A percentile compares a stretch with the other conserved stretches of the same genome.
phyloP scores from a whole-genome alignment of 2,888 invertebrate species.

The Rhogogaster chlorosoma region DNA sequence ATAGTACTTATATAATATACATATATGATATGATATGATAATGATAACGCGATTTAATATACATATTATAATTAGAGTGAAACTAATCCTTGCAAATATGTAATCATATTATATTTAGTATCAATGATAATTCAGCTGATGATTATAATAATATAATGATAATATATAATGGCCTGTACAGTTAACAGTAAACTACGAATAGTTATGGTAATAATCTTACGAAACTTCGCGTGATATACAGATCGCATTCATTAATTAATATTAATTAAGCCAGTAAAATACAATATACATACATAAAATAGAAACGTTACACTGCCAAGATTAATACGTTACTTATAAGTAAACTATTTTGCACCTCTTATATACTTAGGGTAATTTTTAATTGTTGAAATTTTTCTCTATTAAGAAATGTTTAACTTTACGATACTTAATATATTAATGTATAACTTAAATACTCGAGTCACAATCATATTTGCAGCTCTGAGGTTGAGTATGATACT shows the following conservation, averaged over 20 bases:
- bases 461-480: neutral
- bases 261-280: neutral
- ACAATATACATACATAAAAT: neutral
- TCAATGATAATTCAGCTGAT: neutral
- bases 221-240: neutral
- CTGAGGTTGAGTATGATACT: neutral
- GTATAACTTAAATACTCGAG: neutral
- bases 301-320: conserved; percentile 55
- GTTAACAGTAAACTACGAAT: neutral
- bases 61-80: neutral
- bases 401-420: neutral
- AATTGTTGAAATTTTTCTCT: conserved; percentile 2
- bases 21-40: neutral
- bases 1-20: conserved; percentile 17
- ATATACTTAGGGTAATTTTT: conserved; percentile 46
- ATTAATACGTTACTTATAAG: conserved; percentile 49
- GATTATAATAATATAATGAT: neutral
- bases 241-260: neutral
- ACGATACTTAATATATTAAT: neutral
- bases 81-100: neutral
- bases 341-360: conserved; percentile 55
- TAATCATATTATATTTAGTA: neutral
- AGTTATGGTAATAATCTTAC: neutral
- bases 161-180: conserved; percentile 30
- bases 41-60: neutral